phyloP scores from a whole-genome alignment of 2,113 vertebrate genomes.

The Scomber scombrus region DNA sequence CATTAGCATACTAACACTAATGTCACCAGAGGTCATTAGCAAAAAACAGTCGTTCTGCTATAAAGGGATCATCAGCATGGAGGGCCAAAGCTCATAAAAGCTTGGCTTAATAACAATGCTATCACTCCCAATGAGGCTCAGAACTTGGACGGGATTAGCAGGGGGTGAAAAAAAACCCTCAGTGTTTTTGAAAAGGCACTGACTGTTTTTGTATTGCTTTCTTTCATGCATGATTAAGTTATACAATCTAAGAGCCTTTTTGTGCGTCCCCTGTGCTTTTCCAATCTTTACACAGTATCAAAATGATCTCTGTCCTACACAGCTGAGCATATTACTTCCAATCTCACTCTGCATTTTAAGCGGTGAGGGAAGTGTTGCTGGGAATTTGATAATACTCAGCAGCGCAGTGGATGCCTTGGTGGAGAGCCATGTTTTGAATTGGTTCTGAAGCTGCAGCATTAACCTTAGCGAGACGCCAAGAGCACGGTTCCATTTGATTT shows the following conservation, averaged over 20 bases:
- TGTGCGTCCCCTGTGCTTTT: conserved; percentile 61
- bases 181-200: conserved; percentile 57
- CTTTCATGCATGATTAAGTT: conserved; percentile 75
- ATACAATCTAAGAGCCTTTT: conserved; percentile 68
- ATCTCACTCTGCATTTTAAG: conserved; percentile 63
- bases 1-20: conserved; percentile 45
- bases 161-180: conserved; percentile 31
- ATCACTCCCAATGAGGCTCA: conserved; percentile 63
- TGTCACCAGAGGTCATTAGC: conserved; percentile 54
- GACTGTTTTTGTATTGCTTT: conserved; percentile 68
- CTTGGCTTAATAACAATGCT: conserved; percentile 57
- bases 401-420: conserved; percentile 57
- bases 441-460: conserved; percentile 58
- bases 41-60: conserved; percentile 47
- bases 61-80: conserved; percentile 67
- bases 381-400: conserved; percentile 67
- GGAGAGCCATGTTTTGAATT: conserved; percentile 74
- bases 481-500: conserved; percentile 70
- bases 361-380: conserved; percentile 60
- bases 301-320: conserved; percentile 61
- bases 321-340: conserved; percentile 61
- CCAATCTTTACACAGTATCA: conserved; percentile 59
- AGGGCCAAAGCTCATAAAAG: conserved; percentile 66
- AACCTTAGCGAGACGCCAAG: conserved; percentile 57
- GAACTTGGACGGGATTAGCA: conserved; percentile 54